phyloP scores from a whole-genome alignment of 2,113 vertebrate species.

The Mormyrus lacerda region DNA sequence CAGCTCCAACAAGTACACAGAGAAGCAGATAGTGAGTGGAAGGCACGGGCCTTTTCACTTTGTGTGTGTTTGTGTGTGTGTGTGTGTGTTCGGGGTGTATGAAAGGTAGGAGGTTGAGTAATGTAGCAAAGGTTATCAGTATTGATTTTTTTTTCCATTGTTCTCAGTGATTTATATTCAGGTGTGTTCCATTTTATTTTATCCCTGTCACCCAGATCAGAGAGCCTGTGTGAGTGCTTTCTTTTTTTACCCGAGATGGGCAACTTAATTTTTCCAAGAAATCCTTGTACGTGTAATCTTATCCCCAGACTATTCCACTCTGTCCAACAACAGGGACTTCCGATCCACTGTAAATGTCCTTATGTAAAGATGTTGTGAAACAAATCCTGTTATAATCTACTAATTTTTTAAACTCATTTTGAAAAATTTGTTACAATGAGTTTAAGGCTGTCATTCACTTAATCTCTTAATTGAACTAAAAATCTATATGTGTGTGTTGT shows the following conservation, averaged over 20 bases:
- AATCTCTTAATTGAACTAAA: neutral
- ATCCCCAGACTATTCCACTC: neutral
- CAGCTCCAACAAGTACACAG: constrained; percentile 13
- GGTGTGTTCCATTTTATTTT: neutral
- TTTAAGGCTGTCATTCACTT: neutral
- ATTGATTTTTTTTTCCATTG: neutral
- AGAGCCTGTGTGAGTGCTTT: neutral
- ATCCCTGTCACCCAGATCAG: neutral
- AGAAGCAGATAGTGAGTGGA: constrained; percentile 14
- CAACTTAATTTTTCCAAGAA: neutral
- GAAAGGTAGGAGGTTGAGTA: neutral
- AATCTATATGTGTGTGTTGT: neutral
- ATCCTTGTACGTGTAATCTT: neutral
- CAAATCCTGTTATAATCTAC: neutral
- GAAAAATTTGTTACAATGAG: neutral
- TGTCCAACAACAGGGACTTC: neutral
- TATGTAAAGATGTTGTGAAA: neutral
- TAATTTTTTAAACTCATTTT: neutral
- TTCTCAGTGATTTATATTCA: neutral
- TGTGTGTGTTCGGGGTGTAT: neutral
- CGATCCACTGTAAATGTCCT: neutral
- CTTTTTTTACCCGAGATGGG: neutral
- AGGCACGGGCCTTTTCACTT: neutral
- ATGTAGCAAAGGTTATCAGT: neutral
- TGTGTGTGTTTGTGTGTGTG: neutral